phyloP scores from a whole-genome alignment of 2,113 vertebrate genomes.

The Aspidoscelis tigris region DNA sequence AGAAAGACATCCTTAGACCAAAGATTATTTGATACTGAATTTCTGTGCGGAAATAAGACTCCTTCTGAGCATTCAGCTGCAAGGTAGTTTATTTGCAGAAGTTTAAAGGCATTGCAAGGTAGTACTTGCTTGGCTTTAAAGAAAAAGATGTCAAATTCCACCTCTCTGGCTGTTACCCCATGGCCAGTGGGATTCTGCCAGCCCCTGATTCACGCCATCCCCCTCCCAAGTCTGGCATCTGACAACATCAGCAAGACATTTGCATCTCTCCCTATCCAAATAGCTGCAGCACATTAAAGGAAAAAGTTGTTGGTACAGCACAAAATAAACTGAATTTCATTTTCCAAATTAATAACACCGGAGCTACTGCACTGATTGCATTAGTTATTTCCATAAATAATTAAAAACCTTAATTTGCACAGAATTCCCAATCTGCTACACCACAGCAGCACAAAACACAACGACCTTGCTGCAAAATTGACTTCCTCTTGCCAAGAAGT shows the following conservation, averaged over 20 bases:
- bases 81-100: background rate
- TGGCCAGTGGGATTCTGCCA: slow-evolving; percentile 6
- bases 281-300: background rate
- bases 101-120: no score
- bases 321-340: background rate
- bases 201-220: slow-evolving; percentile 14
- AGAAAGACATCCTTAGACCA: no score
- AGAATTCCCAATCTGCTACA: slow-evolving; percentile 24
- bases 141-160: background rate
- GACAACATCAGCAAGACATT: background rate
- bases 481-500: background rate
- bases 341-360: slow-evolving; percentile 9
- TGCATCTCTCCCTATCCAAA: background rate
- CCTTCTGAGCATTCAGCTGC: background rate
- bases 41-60: background rate
- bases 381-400: slow-evolving; percentile 17
- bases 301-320: background rate
- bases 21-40: no score
- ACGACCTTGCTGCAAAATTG: background rate
- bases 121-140: background rate
- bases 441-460: accelerated
- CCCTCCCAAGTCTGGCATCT: background rate
- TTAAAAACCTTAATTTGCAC: background rate
- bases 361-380: background rate
- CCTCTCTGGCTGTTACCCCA: background rate